Evolutionary conservation across 2,113 vertebrate species (phyloP).

Genomic region (Morone chrysops): DNA sequence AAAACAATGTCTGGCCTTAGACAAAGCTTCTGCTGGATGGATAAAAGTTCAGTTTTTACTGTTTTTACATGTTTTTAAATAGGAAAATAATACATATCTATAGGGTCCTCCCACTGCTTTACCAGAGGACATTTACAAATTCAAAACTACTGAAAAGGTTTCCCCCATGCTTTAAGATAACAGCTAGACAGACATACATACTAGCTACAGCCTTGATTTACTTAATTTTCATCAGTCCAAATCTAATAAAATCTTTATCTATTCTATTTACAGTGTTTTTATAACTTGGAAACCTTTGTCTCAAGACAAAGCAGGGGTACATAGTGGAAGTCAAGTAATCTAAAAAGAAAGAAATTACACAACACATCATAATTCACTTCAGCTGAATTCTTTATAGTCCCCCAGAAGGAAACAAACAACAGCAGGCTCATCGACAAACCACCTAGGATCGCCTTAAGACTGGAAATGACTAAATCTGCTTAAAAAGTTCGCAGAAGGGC

Average conservation of each 20-base stretch:
- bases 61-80: background rate
- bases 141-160: background rate
- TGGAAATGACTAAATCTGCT: constrained; percentile 34
- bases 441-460: constrained; percentile 14
- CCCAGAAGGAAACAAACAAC: constrained; percentile 47
- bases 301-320: background rate
- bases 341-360: constrained; percentile 30
- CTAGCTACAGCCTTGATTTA: background rate
- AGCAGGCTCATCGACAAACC: constrained; percentile 33
- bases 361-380: constrained; percentile 38
- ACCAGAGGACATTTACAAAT: background rate
- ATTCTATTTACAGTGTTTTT: constrained; percentile 6
- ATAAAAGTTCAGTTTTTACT: background rate
- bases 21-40: background rate
- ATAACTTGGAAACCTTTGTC: constrained; percentile 25
- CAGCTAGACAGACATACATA: background rate
- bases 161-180: background rate
- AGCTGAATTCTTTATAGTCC: constrained; percentile 32
- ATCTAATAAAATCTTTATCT: background rate
- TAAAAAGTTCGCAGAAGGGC: constrained; percentile 38
- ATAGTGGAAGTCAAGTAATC: constrained; percentile 3
- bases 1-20: background rate
- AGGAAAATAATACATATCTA: background rate
- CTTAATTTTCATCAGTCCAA: background rate
- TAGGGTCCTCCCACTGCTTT: background rate